These are phyloP conservation scores for Alviniconcha strummeri DNA, from an alignment of 2,888 invertebrate genomes.

Conservation along the genomic window DNA sequence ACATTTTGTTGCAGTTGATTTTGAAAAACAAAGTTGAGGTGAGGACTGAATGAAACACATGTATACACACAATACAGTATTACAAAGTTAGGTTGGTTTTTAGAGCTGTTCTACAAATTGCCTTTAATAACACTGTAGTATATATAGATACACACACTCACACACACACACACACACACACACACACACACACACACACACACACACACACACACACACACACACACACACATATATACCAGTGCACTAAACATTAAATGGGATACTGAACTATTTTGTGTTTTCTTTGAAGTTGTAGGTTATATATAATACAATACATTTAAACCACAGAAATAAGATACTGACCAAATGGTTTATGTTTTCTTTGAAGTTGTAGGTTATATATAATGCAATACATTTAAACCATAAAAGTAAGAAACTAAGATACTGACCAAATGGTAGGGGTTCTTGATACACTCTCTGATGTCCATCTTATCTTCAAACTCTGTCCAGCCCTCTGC, in stretches of 20 bases:
- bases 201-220: no score
- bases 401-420: neutral
- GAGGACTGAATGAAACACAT: no score
- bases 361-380: no score
- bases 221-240: neutral
- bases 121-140: neutral
- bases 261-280: neutral
- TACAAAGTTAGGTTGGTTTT: no score
- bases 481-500: slow-evolving; percentile 90
- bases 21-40: no score
- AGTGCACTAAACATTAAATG: neutral
- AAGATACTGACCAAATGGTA: slow-evolving; percentile 34
- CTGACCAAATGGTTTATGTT: neutral
- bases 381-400: no score
- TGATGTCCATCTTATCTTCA: slow-evolving; percentile 85
- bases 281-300: no score
- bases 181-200: neutral
- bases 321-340: neutral
- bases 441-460: slow-evolving; percentile 74
- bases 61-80: no score
- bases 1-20: no score
- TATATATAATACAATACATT: neutral
- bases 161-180: neutral
- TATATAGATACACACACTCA: neutral
- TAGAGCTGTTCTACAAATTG: no score